Conservation (phyloP, 2,888 invertebrate genomes). For the Mechanitis mazaeus region DNA sequence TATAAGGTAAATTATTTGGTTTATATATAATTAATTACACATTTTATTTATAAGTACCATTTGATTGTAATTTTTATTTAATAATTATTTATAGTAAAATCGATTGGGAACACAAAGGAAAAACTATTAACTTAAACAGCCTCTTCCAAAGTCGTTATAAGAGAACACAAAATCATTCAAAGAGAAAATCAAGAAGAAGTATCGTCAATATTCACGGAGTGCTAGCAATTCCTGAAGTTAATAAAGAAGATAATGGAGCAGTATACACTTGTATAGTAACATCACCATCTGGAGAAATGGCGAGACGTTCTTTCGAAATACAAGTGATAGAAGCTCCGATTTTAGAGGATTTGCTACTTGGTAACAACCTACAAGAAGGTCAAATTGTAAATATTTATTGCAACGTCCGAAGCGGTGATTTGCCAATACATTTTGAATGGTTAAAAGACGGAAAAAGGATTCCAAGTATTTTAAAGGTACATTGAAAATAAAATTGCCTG, state of each 20-base stretch:
- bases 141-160: constrained; percentile 61
- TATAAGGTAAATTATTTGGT: constrained; percentile 69
- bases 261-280: constrained; percentile 87
- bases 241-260: constrained; percentile 82
- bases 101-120: constrained; percentile 69
- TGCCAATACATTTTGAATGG: constrained; percentile 84
- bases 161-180: constrained; percentile 36
- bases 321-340: constrained; percentile 86
- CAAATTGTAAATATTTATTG: constrained; percentile 90
- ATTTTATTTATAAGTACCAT: too few relatives aligned
- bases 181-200: constrained; percentile 50
- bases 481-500: too few relatives aligned
- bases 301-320: constrained; percentile 77
- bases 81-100: constrained; percentile 57
- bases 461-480: constrained; percentile 78
- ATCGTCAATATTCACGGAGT: constrained; percentile 73
- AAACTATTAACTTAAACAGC: constrained; percentile 53
- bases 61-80: too few relatives aligned
- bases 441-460: constrained; percentile 81
- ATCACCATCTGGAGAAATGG: constrained; percentile 81
- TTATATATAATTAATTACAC: too few relatives aligned
- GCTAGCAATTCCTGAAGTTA: constrained; percentile 78
- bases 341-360: constrained; percentile 87
- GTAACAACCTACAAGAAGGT: constrained; percentile 87
- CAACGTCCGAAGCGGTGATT: constrained; percentile 82